Evolutionary conservation across 1,140 invertebrate species (phyloP), one percentile per base, ranked within the genome.

Genomic region (Micrasema longulum): DNA sequence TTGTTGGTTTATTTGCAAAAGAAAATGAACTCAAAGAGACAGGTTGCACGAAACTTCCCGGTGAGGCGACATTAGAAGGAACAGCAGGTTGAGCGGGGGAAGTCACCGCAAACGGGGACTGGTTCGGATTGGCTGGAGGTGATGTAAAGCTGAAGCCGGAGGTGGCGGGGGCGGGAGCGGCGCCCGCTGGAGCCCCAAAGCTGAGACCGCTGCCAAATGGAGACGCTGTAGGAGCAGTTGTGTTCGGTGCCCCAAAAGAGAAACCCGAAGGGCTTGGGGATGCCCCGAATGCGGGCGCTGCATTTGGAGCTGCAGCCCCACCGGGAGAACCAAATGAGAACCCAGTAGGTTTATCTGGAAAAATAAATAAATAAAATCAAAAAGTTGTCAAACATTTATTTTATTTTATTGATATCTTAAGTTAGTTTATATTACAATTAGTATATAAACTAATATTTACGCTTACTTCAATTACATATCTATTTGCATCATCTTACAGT

Each of bases 221-320:
- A 1, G 65, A 69, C n/a, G 63, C n/a, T 22, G 38, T n/a, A 26
- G 36, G 9, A 10, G 69, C 22, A 2, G 52, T 23, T n/a, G n/a
- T n/a, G 14, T 23, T 55, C n/a, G 50, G 36, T 31, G 18, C 38
- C 36, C 38, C 64, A 38, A 47, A 48, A 31, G 41, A 72, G 38
- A 47, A 48, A 26, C n/a, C 69, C 7, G 26, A 22, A 35, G 1
- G n/a, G 55, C 38, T 75, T 55, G 18, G 72, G 47, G 80, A 63
- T 71, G 80, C 77, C 6, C 80, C 80, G 60, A 85, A 82, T 0
- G 76, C 79, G 31, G 82, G 81, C 41, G 81, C 80, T 43, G 82
- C 81, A 0, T 81, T 80, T 1, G 83, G 81, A 0, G 83, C 81
- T 1, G 60, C 60, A 1, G 57, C 18, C n/a, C n/a, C n/a, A n/a